phyloP scores from a whole-genome alignment of 1,140 invertebrate species.

The Ericerus pela region DNA sequence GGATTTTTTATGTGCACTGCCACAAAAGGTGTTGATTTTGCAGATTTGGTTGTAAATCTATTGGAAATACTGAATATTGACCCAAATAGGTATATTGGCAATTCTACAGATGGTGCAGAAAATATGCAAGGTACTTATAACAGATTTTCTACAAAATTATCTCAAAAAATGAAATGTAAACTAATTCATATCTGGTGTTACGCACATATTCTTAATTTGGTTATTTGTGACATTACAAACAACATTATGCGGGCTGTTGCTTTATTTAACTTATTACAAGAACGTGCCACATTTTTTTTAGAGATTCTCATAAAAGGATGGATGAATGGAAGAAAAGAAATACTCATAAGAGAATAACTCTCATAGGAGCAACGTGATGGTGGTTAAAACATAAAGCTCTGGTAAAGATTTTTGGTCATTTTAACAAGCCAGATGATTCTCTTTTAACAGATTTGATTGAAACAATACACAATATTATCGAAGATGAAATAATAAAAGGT shows the following conservation, averaged over 20 bases:
- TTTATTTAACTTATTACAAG: too few species aligned
- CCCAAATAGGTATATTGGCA: conserved; percentile 22
- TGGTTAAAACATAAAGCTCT: background rate
- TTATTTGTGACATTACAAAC: too few species aligned
- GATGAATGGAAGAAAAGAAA: conserved; percentile 12
- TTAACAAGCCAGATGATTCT: background rate
- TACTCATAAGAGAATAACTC: background rate
- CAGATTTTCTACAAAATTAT: conserved; percentile 17
- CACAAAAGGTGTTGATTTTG: too few species aligned
- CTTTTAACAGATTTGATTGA: too few species aligned
- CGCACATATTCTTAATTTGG: too few species aligned
- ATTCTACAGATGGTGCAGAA: conserved; percentile 20
- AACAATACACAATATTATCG: too few species aligned
- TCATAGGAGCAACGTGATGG: background rate
- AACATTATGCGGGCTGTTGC: background rate
- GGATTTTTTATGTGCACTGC: too few species aligned
- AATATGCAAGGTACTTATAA: conserved; percentile 22
- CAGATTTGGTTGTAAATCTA: too few species aligned
- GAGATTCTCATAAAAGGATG: conserved; percentile 8
- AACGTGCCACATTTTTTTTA: background rate
- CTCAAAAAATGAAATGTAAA: too few species aligned
- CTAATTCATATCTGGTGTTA: too few species aligned
- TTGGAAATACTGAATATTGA: too few species aligned
- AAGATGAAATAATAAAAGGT: background rate
- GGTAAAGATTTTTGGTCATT: background rate